Base-by-base conservation (phyloP, 2,113 vertebrate species). In the Plestiodon gilberti region DNA sequence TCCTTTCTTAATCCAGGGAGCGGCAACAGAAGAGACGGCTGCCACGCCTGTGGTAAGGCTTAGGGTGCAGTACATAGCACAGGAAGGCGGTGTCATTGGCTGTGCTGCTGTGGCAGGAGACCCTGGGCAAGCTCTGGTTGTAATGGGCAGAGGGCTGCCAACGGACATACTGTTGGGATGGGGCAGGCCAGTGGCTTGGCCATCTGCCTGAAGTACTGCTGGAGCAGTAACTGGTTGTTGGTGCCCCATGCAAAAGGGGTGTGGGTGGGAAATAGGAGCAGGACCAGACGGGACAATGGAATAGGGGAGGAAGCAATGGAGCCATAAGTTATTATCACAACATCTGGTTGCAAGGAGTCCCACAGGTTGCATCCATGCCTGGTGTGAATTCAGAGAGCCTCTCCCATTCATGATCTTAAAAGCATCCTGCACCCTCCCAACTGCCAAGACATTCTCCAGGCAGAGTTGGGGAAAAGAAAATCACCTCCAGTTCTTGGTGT, bases 401-500 rank as follows among this genome's bases (percentile, higher is more conserved):
- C 40, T 22, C n/a, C 11, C 17, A 15, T 14, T 52, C 55, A 38
- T 25, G 67, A 25, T 57, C 38, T 69, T 73, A 40, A 43, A 73
- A 73, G 35, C 17, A 73, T 23, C 18, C 8, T 59, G 3, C n/a
- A 9, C 61, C 43, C 43, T 5, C 43, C 43, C 43, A 48, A 48
- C 43, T 48, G 43, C 43, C 43, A 48, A 48, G 4, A 48, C 4
- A 25, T 25, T 25, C n/a, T 57, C 23, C 22, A 38, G 28, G 22
- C 28, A 33, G 15, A 6, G 20, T 25, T 18, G 33, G n/a, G n/a
- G 25, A 4, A 30, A 13, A 28, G 73, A 64, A 13, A 20, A 11
- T 86, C 95, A 99, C 99, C 99, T 98, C 99, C 99, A 99, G 95
- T 99, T 99, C 94, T 99, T 99, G 52, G 99, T 99, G 93, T 99